Base-by-base conservation (phyloP, 1,140 invertebrate genomes). In the Ctenoplectra terminalis region DNA sequence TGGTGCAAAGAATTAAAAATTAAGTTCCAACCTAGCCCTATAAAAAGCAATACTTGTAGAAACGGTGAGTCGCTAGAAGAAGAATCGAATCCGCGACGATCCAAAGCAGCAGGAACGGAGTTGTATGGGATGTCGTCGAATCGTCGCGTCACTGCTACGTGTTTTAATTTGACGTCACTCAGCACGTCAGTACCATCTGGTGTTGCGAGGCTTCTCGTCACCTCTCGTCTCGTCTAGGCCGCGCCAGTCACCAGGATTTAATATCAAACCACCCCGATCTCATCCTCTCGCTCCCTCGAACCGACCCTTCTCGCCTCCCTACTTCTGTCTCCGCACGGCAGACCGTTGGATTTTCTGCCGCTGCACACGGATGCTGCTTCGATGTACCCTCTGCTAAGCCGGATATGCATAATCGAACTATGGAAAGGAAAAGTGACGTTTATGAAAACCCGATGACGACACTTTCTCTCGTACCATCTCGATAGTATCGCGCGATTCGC, bases 121-220 rank as follows among this genome's bases (percentile, higher is more conserved):
- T 89, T 88, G 84, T 86, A 88, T 82, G 88, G 88, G 86, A 83
- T 90, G 90, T 92, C 90, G 90, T 90, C 90, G 90, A 93, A 91
- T 91, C 90, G 88, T 91, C 90, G 90, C 90, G 90, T 91, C 87
- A 89, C 79, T 90, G 89, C 88, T 88, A 91, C 90, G 91, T 92
- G 92, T 93, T 93, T 93, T 93, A 92, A 92, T 92, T 92, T 92
- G 91, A 93, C 91, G 92, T 92, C 92, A 92, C 90, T 92, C 92
- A 92, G 87, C 87, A 85, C 89, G 92, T 92, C 92, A 92, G 90
- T 91, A 91, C 91, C 92, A 93, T 92, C 90, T 92, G 91, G 89
- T 90, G 90, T 91, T 91, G 90, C 88, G 88, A 91, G 87, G 89
- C 85, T 88, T 90, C 89, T 89, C 83, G 88, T 89, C 87, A 83